phyloP scores from a whole-genome alignment of 1,140 invertebrate species.

The Pentalonia nigronervosa region DNA sequence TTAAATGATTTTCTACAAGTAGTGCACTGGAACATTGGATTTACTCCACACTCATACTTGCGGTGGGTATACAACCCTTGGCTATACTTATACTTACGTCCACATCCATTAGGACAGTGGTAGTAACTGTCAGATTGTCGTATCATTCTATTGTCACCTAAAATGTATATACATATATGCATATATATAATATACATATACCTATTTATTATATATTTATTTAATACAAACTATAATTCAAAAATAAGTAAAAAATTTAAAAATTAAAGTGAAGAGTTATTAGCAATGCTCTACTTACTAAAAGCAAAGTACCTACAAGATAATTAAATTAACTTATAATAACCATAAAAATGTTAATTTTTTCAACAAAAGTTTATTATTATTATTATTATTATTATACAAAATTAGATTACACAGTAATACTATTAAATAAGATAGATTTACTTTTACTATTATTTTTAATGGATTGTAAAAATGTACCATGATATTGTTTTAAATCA shows the following conservation, averaged over 20 bases:
- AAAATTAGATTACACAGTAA: neutral
- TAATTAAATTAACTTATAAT: neutral
- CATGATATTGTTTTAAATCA: neutral
- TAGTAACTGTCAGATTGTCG: conserved; percentile 4
- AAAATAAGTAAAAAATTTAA: neutral
- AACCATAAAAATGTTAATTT: neutral
- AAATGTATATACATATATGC: neutral
- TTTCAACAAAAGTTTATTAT: neutral
- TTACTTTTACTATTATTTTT: neutral
- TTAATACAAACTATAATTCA: neutral
- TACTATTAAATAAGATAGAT: neutral
- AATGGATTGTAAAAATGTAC: neutral
- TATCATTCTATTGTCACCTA: conserved; percentile 27
- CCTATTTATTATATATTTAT: neutral
- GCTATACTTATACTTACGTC: conserved; percentile 64
- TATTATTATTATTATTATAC: neutral
- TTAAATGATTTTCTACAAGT: conserved; percentile 59
- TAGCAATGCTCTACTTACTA: neutral
- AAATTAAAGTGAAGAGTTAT: neutral
- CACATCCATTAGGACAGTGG: conserved; percentile 61
- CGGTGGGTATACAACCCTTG: conserved; percentile 65
- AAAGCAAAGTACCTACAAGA: neutral
- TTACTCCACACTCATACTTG: conserved; percentile 69
- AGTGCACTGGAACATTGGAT: conserved; percentile 67
- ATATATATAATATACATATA: neutral